phyloP scores from a whole-genome alignment of 2,113 vertebrate species.

The Cariama cristata region DNA sequence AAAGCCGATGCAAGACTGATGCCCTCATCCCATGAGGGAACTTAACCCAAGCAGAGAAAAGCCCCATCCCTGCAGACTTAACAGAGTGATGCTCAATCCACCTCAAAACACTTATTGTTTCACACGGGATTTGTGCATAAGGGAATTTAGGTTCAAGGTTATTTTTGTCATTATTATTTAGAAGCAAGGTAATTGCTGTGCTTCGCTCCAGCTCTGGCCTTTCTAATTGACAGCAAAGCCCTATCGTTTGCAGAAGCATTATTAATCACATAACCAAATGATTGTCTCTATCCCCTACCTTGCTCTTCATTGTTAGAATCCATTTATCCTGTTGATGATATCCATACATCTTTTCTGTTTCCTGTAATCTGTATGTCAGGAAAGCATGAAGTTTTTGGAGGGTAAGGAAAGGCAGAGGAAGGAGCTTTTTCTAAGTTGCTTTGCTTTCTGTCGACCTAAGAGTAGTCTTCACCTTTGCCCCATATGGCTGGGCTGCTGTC shows the following conservation, averaged over 20 bases:
- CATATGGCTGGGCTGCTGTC: background rate
- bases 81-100: background rate
- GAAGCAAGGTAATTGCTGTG: background rate
- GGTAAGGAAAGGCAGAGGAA: background rate
- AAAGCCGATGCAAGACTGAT: background rate
- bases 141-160: background rate
- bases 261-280: background rate
- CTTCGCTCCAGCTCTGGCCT: background rate
- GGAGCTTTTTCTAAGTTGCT: background rate
- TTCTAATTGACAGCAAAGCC: background rate
- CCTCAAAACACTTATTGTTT: background rate
- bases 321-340: background rate
- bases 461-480: background rate
- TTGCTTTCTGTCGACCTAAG: background rate
- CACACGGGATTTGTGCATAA: background rate
- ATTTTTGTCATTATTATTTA: background rate
- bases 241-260: background rate
- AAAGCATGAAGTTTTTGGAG: background rate
- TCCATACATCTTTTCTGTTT: background rate
- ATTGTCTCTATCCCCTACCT: background rate
- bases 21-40: accelerated
- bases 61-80: background rate
- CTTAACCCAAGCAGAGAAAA: background rate
- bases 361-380: background rate
- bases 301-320: background rate